These are phyloP conservation scores for Ylistrum balloti DNA, from an alignment of 1,140 invertebrate genomes.

Conservation along the genomic window DNA sequence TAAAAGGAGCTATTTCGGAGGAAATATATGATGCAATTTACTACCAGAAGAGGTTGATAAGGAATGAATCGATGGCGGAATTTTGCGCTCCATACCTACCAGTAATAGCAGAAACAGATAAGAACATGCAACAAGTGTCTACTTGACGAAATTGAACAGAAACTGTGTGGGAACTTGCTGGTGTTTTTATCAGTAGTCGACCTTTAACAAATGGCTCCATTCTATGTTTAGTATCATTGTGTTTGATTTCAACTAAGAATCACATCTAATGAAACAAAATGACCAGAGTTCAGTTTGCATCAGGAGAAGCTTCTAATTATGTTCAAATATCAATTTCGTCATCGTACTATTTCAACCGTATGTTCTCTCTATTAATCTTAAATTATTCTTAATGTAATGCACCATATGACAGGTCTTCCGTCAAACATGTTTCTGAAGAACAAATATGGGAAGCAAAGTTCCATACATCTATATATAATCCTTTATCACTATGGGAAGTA, in stretches of 20 bases:
- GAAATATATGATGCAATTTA: conserved; percentile 23
- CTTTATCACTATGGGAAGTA: no score
- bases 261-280: no score
- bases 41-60: not conserved
- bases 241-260: not conserved
- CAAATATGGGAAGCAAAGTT: no score
- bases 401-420: no score
- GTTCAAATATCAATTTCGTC: no score
- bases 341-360: no score
- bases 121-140: not conserved
- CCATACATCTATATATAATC: no score
- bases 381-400: no score
- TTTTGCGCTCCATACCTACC: not conserved
- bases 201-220: not conserved
- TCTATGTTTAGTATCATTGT: not conserved
- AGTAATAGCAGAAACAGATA: not conserved
- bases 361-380: no score
- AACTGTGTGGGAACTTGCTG: conserved; percentile 1
- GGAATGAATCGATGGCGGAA: not conserved
- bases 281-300: no score
- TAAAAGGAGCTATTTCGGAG: not conserved
- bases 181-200: not conserved
- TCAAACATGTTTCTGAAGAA: no score
- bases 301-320: no score
- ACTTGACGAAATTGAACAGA: conserved; percentile 6